Evolutionary conservation across 2,113 vertebrate species (phyloP).

Genomic region (Prietella phreatophila): DNA sequence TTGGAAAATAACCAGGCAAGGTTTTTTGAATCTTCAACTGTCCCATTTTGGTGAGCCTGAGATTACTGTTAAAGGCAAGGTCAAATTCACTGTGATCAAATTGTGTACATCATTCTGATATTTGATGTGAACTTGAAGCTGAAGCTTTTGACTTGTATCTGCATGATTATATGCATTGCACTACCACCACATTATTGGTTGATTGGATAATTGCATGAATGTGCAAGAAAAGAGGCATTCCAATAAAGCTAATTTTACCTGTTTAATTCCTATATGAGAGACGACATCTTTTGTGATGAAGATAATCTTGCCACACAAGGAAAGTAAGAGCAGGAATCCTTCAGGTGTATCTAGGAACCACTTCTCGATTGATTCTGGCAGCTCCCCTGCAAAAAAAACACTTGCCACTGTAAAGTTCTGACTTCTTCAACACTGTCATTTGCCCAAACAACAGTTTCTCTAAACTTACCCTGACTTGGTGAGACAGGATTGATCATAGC

Average conservation of each 20-base stretch:
- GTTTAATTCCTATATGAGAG: conserved; percentile 56
- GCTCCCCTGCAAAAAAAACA: conserved; percentile 29
- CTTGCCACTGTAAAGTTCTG: neutral
- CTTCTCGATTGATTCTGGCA: conserved; percentile 28
- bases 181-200: neutral
- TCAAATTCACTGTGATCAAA: neutral
- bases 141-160: neutral
- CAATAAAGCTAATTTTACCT: conserved; percentile 48
- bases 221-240: no score
- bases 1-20: neutral
- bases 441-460: neutral
- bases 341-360: conserved; percentile 49
- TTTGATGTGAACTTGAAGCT: neutral
- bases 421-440: neutral
- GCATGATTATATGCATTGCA: neutral
- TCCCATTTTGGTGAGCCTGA: neutral
- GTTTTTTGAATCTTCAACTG: neutral
- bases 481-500: neutral
- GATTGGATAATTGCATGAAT: neutral
- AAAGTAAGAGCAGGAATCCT: conserved; percentile 58
- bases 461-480: neutral
- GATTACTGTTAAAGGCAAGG: neutral
- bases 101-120: neutral
- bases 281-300: conserved; percentile 54
- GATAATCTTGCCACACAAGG: conserved; percentile 56